Evolutionary conservation across 2,113 vertebrate genomes (phyloP), one percentile per base, ranked within the genome.

Genomic region (Rhinolophus ferrumequinum): DNA sequence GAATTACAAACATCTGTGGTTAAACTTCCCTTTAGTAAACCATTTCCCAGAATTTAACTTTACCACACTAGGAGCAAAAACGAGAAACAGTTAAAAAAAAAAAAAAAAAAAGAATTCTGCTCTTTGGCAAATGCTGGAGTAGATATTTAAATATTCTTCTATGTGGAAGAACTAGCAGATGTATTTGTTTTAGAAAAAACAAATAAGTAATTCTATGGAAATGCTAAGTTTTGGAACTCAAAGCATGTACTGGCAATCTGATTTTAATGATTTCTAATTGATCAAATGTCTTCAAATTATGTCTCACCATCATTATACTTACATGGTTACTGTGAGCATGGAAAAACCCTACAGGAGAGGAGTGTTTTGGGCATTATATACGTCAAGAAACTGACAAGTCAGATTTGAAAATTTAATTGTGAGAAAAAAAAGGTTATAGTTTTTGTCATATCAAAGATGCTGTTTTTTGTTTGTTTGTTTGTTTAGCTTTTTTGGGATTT

Each of bases 1-100:
- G 98, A 98, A 98, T 98, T 98, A 97, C 97, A 99, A 98, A 98
- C 98, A 98, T 99, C 98, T 99, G 99, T 98, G 98, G 96, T 95
- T 97, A 98, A 98, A 98, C 98, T 98, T 98, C 98, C 97, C 96
- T 96, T 96, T 88, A 95, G 97, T 98, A 97, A 98, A 97, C 94
- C 47, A 26, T 98, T 98, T 98, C 98, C 97, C 97, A 98, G 98
- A 98, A 98, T 93, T 97, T 98, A 98, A 98, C 97, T 91, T 97
- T 96, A 97, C 96, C 95, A 97, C 95, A 98, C 88, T 75, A 98
- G 91, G 94, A 98, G 90, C 21, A 96, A 90, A 98, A 83, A 92
- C 82, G 85, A 96, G 0, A 94, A 98, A 90, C 97, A 97, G 94
- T 77, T 83, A 91, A 14, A 16, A 54, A 54, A 54, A 54, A 54